Evolutionary conservation across 1,140 invertebrate species (phyloP).

Genomic region (Ganaspis sp.): DNA sequence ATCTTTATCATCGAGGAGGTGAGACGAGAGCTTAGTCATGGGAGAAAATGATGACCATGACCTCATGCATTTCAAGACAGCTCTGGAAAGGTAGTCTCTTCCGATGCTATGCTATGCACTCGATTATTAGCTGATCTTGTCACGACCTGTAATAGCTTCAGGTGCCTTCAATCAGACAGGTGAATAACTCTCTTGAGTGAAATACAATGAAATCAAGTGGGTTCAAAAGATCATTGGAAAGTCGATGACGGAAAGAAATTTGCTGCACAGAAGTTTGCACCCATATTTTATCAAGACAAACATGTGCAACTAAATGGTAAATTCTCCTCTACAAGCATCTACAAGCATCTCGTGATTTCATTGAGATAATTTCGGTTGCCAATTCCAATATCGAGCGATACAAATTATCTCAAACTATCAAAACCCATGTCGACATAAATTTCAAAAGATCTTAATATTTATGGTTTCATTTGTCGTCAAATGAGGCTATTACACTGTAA

Average conservation of each 20-base stretch:
- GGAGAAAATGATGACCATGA: conserved; percentile 9
- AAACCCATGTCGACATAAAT: too few species aligned
- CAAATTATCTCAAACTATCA: too few species aligned
- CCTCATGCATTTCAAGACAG: not conserved
- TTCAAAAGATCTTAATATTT: too few species aligned
- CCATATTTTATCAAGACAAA: conserved; percentile 7
- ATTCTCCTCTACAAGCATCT: not conserved
- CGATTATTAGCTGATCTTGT: conserved; percentile 1
- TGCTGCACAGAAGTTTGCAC: conserved; percentile 6
- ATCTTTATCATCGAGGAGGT: not conserved
- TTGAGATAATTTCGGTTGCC: not conserved
- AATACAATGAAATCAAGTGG: conserved; percentile 10
- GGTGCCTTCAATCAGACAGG: not conserved
- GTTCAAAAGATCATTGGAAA: conserved; percentile 7
- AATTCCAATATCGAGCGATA: not conserved
- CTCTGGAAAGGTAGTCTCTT: not conserved
- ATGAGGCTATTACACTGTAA: too few species aligned
- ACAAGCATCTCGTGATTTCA: not conserved
- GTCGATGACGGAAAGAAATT: not conserved
- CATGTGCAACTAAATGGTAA: not conserved
- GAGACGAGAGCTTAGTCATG: conserved; percentile 18
- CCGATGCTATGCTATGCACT: not conserved
- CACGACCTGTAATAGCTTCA: not conserved
- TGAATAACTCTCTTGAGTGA: not conserved
- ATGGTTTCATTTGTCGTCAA: too few species aligned